Percentiles rank a stretch among this genome's conserved stretches.
Conservation (phyloP, 2,888 invertebrate genomes). For the Drosophila infuscata region DNA sequence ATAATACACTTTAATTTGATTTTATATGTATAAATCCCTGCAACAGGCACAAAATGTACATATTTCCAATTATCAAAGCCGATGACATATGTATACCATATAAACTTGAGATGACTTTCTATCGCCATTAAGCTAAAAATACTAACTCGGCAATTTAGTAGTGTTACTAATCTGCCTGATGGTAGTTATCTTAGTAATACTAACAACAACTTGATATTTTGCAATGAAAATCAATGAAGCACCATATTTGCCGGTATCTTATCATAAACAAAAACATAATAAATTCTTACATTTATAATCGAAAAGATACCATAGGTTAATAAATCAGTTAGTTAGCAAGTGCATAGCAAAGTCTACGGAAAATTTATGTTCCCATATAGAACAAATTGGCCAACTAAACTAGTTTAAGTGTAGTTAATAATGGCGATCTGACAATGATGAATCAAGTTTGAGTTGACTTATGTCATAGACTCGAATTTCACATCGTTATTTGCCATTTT, state of each 20-base stretch:
- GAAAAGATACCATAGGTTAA: background rate
- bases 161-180: background rate
- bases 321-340: too few species aligned
- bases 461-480: background rate
- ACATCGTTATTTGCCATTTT: slow-evolving; percentile 22
- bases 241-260: background rate
- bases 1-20: slow-evolving; percentile 18
- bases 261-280: background rate
- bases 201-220: background rate
- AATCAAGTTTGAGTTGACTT: background rate
- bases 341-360: too few species aligned
- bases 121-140: slow-evolving; percentile 9
- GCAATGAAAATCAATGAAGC: background rate
- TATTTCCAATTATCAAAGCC: slow-evolving; percentile 8
- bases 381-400: background rate
- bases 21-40: slow-evolving; percentile 1
- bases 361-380: background rate
- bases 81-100: slow-evolving; percentile 15
- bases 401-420: background rate
- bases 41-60: background rate
- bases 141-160: background rate
- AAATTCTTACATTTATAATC: background rate
- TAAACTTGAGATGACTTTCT: slow-evolving; percentile 26
- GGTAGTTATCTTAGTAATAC: background rate
- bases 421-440: background rate